Conservation (phyloP, 2,113 vertebrate species). For the Tyto alba region DNA sequence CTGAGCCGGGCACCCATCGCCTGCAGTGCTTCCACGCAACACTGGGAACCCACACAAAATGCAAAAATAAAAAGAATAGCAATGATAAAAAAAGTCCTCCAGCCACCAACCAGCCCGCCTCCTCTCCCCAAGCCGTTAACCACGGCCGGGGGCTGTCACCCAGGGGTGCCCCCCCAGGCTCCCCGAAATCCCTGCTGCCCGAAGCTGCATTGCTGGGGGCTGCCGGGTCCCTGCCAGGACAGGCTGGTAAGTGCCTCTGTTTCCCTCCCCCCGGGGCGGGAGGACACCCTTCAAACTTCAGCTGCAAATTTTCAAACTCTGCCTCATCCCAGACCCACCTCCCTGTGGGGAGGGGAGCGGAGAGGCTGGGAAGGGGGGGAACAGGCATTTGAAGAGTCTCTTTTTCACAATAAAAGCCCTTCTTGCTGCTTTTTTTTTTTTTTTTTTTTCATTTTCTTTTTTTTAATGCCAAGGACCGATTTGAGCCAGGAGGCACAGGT, state of each 20-base stretch:
- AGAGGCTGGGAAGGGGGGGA: conserved; percentile 27
- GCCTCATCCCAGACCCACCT: conserved; percentile 52
- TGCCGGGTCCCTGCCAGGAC: background rate
- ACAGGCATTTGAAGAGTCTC: background rate
- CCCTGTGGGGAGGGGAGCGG: conserved; percentile 34
- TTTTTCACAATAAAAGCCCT: conserved; percentile 71
- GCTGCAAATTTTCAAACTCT: background rate
- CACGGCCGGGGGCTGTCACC: background rate
- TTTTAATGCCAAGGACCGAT: background rate
- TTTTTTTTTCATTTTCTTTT: background rate
- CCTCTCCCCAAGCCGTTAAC: background rate
- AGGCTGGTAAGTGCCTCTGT: accelerated
- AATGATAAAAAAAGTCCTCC: background rate
- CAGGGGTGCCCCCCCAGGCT: background rate
- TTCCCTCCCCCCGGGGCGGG: background rate
- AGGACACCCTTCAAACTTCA: conserved; percentile 1
- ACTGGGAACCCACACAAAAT: background rate
- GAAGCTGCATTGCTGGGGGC: accelerated
- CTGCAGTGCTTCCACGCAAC: background rate
- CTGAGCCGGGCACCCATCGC: accelerated
- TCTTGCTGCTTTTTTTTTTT: background rate
- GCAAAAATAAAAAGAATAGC: too few species aligned
- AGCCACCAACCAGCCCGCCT: background rate
- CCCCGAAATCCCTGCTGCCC: background rate
- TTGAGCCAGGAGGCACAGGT: background rate